These are phyloP conservation scores for Podilymbus podiceps DNA, from an alignment of 2,113 vertebrate species.

Conservation along the genomic window DNA sequence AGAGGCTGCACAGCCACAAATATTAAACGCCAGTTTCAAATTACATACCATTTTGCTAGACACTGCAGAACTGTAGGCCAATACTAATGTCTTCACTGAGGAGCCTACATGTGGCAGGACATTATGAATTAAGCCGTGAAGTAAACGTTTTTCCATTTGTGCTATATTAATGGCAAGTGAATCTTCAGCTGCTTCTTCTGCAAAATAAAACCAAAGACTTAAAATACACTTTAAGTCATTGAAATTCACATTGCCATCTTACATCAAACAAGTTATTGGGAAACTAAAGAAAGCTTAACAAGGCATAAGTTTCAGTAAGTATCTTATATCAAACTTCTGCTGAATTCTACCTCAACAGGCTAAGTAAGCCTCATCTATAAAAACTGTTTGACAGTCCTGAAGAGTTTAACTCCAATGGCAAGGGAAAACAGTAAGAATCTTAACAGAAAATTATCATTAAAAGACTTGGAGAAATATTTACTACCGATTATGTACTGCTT, in stretches of 20 bases:
- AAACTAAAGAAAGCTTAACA: background rate
- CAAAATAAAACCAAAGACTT: slow-evolving; percentile 5
- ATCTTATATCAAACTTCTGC: background rate
- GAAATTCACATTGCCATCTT: background rate
- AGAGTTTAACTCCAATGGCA: background rate
- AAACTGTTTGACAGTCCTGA: background rate
- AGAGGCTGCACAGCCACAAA: background rate
- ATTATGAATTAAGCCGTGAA: slow-evolving; percentile 91
- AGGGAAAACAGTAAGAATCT: background rate
- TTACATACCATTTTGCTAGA: slow-evolving; percentile 94
- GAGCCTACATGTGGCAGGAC: slow-evolving; percentile 87
- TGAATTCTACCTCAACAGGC: background rate
- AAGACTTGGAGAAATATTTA: background rate
- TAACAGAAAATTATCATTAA: background rate
- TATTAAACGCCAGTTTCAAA: background rate
- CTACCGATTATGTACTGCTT: background rate
- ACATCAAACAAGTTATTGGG: background rate
- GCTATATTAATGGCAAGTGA: slow-evolving; percentile 82
- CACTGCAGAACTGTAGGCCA: slow-evolving; percentile 91
- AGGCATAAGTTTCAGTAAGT: background rate
- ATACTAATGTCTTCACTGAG: slow-evolving; percentile 88
- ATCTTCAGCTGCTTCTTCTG: slow-evolving; percentile 83
- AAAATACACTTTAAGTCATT: background rate
- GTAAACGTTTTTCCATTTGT: slow-evolving; percentile 88
- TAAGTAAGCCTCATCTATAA: background rate